Percentiles rank a stretch among this genome's conserved stretches.
Evolutionary conservation across 2,113 vertebrate genomes (phyloP).

Genomic region (Triplophysa siluroides): DNA sequence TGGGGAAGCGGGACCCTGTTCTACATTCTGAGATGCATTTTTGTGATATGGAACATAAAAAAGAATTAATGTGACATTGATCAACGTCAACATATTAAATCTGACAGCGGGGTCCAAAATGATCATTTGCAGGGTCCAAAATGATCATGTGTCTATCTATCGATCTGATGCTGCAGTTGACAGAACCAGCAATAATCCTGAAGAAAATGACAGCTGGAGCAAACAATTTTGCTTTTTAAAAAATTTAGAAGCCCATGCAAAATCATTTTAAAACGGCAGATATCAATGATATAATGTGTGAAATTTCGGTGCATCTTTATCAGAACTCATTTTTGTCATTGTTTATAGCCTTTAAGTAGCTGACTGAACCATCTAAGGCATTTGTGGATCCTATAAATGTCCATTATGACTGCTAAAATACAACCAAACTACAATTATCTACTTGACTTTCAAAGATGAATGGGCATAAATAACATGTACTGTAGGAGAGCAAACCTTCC

Average conservation of each 20-base stretch:
- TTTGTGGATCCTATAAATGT: background rate
- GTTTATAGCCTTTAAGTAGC: background rate
- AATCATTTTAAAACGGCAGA: slow-evolving; percentile 2
- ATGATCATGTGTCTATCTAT: too few relatives aligned
- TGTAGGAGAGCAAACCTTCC: slow-evolving; percentile 53
- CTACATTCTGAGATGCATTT: background rate
- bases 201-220: too few relatives aligned
- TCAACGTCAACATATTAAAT: background rate
- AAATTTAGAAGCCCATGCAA: background rate
- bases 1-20: slow-evolving; percentile 6
- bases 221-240: background rate
- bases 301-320: background rate
- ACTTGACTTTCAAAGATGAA: slow-evolving; percentile 9
- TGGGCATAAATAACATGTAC: slow-evolving; percentile 31
- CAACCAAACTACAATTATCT: background rate
- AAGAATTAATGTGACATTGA: background rate
- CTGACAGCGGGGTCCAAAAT: background rate
- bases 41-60: background rate
- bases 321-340: background rate
- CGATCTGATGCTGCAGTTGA: too few relatives aligned
- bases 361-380: background rate
- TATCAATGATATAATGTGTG: background rate
- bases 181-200: too few relatives aligned
- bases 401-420: background rate
- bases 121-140: background rate